These are phyloP conservation scores for Aporophyla nigra DNA, from an alignment of 2,888 invertebrate species.

Conservation along the genomic window DNA sequence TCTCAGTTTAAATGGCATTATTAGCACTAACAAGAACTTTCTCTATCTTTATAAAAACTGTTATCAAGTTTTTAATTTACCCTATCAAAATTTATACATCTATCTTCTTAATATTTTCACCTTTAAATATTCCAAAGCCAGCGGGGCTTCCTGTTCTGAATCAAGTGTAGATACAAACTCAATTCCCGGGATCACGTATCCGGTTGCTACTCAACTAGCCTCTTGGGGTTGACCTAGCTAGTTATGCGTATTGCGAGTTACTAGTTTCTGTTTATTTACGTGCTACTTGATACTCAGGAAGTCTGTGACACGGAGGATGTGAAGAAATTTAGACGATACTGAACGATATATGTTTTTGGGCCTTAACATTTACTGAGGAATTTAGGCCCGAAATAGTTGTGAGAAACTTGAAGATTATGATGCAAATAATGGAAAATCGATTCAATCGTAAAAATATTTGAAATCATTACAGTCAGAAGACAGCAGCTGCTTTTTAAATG, in stretches of 20 bases:
- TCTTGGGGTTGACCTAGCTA: constrained; percentile 32
- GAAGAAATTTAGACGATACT: not conserved
- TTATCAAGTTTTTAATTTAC: not conserved
- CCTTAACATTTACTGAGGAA: no score
- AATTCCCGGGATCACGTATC: constrained; percentile 47
- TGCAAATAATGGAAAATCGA: not conserved
- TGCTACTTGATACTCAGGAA: constrained; percentile 22
- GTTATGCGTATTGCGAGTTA: constrained; percentile 14
- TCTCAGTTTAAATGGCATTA: not conserved
- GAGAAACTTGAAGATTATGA: not conserved
- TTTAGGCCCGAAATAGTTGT: not conserved
- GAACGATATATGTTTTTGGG: not conserved
- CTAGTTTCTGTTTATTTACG: constrained; percentile 26
- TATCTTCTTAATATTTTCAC: constrained; percentile 16
- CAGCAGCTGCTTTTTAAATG: not conserved
- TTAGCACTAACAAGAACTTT: not conserved
- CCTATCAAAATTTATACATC: not conserved
- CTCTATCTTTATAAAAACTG: not conserved
- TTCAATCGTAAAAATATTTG: not conserved
- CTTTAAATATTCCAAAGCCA: constrained; percentile 32
- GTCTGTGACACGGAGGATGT: not conserved
- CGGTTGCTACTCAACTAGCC: constrained; percentile 46
- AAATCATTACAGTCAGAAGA: not conserved
- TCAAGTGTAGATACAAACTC: constrained; percentile 48
- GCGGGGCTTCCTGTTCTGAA: constrained; percentile 24